These are phyloP conservation scores for Drosophila mercatorum DNA, from an alignment of 2,888 invertebrate species.

Conservation along the genomic window DNA sequence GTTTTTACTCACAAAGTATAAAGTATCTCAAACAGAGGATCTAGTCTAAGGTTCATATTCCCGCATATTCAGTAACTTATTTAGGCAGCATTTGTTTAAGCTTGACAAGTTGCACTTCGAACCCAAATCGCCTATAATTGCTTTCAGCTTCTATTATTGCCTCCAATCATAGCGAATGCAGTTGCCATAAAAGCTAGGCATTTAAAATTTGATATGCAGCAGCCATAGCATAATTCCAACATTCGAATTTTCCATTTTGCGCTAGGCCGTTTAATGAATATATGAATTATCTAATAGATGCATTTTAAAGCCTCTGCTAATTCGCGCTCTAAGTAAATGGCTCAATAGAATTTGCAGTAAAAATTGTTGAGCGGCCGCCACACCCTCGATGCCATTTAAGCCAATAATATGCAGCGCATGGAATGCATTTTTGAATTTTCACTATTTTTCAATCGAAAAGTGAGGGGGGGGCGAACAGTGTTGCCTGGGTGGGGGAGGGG, in stretches of 20 bases:
- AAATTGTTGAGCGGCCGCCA: neutral
- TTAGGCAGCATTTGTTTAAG: no score
- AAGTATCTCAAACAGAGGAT: no score
- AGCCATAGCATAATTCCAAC: neutral
- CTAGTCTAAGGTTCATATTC: no score
- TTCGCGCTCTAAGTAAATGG: slow-evolving; percentile 15
- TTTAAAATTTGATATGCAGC: neutral
- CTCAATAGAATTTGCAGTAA: slow-evolving; percentile 18
- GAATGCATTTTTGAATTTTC: slow-evolving; percentile 61
- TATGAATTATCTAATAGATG: slow-evolving; percentile 4
- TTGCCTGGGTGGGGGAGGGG: neutral
- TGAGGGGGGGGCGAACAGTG: rapidly evolving
- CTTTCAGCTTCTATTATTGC: no score
- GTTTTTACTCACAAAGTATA: no score
- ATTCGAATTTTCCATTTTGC: neutral
- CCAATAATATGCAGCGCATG: slow-evolving; percentile 55
- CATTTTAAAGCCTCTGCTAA: slow-evolving; percentile 14
- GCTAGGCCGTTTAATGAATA: neutral
- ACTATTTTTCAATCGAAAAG: slow-evolving; percentile 39
- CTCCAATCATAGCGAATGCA: neutral
- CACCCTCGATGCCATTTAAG: slow-evolving; percentile 30
- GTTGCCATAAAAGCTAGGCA: neutral
- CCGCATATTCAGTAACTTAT: no score
- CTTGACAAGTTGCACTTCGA: no score
- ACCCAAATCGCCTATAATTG: no score